Base-by-base conservation (phyloP, 1,140 invertebrate genomes). In the Pararge aegeria region DNA sequence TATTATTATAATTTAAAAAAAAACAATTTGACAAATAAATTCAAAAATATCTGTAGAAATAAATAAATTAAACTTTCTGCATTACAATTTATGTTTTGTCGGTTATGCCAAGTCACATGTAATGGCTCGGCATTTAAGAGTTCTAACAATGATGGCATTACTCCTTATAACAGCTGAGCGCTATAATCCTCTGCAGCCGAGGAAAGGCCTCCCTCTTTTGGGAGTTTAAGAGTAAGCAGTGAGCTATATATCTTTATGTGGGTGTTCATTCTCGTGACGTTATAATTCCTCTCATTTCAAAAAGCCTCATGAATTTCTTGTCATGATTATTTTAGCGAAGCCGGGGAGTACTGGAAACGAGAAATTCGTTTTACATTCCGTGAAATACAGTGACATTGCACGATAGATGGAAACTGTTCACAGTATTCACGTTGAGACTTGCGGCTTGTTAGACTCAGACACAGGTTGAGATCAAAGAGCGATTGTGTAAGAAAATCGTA, bases 401-500 rank as follows among this genome's bases (percentile, higher is more conserved):
- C 53, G 42, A 55, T 55, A 46, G 40, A 40, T 55, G 15, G 24
- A 13, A 46, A 55, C 24, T 10, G 27, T 51, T 51, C 49, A 30
- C 49, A 24, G 52, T 21, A 2, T 46, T 20, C 19, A 44, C 40
- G 40, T 18, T 44, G 49, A 18, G 63, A 61, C 63, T 69, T 65
- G 52, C 27, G 64, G 64, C 65, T 69, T 66, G 66, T 73, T 70
- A 65, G 68, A 64, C 66, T 75, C 72, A 68, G 70, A 68, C 57
- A 62, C 54, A 49, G 61, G 69, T 65, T 70, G 69, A 46, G 66
- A 71, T 70, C 63, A n/a, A n/a, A n/a, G n/a, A n/a, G n/a, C n/a
- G n/a, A n/a, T n/a, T n/a, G n/a, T n/a, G n/a, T n/a, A n/a, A n/a
- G n/a, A n/a, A n/a, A n/a, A n/a, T n/a, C n/a, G n/a, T n/a, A n/a